Percentiles rank a stretch among this genome's conserved stretches.
These are phyloP conservation scores for Gadus chalcogrammus DNA, from an alignment of 2,113 vertebrate species.

Conservation along the genomic window DNA sequence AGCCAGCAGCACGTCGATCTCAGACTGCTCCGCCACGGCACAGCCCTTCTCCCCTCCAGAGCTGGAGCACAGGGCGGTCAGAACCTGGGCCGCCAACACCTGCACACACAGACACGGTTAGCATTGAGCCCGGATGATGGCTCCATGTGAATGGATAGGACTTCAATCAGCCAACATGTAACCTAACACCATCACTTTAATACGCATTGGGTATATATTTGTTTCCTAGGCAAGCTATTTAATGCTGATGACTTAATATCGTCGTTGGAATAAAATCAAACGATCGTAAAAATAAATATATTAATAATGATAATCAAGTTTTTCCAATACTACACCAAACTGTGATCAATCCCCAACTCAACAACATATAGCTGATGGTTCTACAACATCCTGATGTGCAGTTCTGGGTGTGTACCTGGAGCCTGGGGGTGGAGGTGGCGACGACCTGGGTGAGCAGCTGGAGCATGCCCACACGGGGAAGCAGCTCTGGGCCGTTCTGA, in stretches of 20 bases:
- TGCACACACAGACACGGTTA: slow-evolving; percentile 41
- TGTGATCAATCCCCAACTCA: too few species aligned
- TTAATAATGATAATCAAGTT: too few species aligned
- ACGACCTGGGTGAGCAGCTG: slow-evolving; percentile 85
- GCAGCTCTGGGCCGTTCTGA: slow-evolving; percentile 90
- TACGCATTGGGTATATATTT: too few species aligned
- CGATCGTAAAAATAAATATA: too few species aligned
- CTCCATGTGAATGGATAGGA: too few species aligned
- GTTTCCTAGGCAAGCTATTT: too few species aligned
- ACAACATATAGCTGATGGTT: too few species aligned
- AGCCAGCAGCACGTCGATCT: slow-evolving; percentile 87
- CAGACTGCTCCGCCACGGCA: slow-evolving; percentile 88
- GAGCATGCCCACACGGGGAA: slow-evolving; percentile 91
- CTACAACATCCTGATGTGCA: background rate
- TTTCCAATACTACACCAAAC: too few species aligned
- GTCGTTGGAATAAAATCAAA: too few species aligned
- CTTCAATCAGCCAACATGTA: too few species aligned
- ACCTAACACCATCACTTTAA: too few species aligned
- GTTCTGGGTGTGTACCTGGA: slow-evolving; percentile 78
- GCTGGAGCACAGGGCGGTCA: slow-evolving; percentile 84
- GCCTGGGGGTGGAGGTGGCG: slow-evolving; percentile 80
- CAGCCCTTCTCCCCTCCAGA: slow-evolving; percentile 85
- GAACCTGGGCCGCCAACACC: slow-evolving; percentile 88
- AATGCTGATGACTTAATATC: too few species aligned
- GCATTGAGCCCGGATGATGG: background rate